Evolutionary conservation across 2,797 vertebrate species (phyloP).

Genomic region (Macroramphosus scolopax): DNA sequence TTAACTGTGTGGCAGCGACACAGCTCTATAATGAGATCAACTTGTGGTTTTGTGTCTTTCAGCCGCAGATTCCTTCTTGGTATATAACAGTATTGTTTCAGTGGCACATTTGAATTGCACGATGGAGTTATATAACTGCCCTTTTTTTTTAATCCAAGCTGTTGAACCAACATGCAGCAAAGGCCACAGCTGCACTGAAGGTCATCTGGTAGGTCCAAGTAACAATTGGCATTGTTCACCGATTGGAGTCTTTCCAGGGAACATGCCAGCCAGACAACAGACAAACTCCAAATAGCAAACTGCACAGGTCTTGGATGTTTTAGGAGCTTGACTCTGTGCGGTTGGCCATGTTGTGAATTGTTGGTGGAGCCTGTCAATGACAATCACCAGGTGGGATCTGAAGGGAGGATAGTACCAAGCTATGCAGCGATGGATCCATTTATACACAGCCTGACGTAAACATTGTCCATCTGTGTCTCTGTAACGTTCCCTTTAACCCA

Average conservation of each 20-base stretch:
- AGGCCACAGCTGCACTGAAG: constrained; percentile 70
- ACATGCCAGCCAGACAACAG: constrained; percentile 69
- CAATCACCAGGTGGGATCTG: constrained; percentile 56
- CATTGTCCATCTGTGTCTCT: constrained; percentile 42
- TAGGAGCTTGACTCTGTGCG: constrained; percentile 28
- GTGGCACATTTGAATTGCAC: constrained; percentile 11
- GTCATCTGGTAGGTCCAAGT: constrained; percentile 53
- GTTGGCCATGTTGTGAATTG: constrained; percentile 50
- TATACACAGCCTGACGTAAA: constrained; percentile 51
- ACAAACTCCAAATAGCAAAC: constrained; percentile 71
- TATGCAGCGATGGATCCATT: constrained; percentile 49
- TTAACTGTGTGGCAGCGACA: background rate
- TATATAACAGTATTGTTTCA: constrained; percentile 2
- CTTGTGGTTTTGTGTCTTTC: background rate
- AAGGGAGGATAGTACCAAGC: constrained; percentile 19
- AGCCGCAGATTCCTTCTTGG: background rate
- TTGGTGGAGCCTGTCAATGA: constrained; percentile 42
- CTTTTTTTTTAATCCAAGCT: constrained; percentile 16
- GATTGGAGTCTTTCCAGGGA: constrained; percentile 55
- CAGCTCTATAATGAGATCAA: background rate
- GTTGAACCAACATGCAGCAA: constrained; percentile 26
- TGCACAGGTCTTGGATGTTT: constrained; percentile 60
- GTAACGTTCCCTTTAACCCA: too few relatives aligned
- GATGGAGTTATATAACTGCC: constrained; percentile 6
- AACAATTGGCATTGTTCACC: constrained; percentile 72